A percentile compares a stretch with the other conserved stretches of the same genome.
Evolutionary conservation across 2,113 vertebrate genomes (phyloP).

Genomic region (Cephalophus harveyi): DNA sequence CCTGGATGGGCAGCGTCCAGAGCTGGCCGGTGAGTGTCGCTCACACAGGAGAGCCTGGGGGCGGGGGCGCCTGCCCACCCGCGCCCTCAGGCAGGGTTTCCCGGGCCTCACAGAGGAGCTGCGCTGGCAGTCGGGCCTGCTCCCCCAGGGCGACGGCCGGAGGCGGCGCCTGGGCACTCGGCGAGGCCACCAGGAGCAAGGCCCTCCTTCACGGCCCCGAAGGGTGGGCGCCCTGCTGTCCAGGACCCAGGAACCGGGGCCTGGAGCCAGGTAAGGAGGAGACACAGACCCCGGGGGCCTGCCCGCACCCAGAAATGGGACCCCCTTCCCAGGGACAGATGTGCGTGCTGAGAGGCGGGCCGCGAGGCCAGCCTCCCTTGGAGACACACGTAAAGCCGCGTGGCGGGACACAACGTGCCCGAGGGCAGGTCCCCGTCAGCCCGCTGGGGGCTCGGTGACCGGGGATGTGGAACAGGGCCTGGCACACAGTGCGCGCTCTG

Average conservation of each 20-base stretch:
- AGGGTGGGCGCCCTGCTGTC: background rate
- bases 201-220: background rate
- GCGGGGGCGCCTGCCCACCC: background rate
- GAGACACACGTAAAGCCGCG: background rate
- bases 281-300: background rate
- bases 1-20: conserved; percentile 45
- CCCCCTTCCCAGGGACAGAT: background rate
- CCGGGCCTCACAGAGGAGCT: conserved; percentile 43
- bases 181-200: conserved; percentile 2
- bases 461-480: background rate
- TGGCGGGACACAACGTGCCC: background rate
- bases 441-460: fast-evolving
- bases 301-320: background rate
- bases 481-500: background rate
- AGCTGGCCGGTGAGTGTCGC: conserved; percentile 58
- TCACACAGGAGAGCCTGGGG: background rate
- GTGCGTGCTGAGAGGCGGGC: background rate
- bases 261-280: background rate
- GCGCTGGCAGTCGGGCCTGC: background rate
- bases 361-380: background rate
- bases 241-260: background rate
- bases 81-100: background rate
- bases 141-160: background rate
- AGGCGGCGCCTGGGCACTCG: background rate
- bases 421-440: background rate